Evolutionary conservation across 2,888 invertebrate genomes (phyloP).

Genomic region (Melanotus villosus): DNA sequence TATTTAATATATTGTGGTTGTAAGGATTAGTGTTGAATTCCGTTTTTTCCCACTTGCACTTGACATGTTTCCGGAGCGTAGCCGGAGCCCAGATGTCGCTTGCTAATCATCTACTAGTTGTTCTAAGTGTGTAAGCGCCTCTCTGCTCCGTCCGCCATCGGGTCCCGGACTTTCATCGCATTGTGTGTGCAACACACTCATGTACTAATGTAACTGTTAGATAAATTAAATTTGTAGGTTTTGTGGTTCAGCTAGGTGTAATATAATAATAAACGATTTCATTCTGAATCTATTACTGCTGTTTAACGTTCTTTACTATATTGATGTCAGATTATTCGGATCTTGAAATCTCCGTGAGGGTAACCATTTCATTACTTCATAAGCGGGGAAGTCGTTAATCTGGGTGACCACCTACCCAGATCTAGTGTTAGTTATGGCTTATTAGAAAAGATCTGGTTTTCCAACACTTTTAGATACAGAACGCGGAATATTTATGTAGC

Average conservation of each 20-base stretch:
- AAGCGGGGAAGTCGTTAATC: constrained; percentile 29
- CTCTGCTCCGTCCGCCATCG: constrained; percentile 55
- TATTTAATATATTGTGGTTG: constrained; percentile 81
- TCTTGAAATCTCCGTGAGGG: constrained; percentile 39
- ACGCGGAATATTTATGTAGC: too few relatives aligned
- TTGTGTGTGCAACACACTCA: constrained; percentile 59
- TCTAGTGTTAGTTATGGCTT: neutral
- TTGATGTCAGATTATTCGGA: constrained; percentile 38
- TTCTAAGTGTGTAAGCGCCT: constrained; percentile 48
- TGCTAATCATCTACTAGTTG: constrained; percentile 50
- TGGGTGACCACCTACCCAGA: constrained; percentile 33
- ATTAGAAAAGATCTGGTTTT: too few relatives aligned
- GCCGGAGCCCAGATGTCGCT: constrained; percentile 58
- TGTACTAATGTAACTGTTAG: constrained; percentile 65
- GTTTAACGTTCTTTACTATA: constrained; percentile 46
- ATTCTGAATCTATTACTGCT: constrained; percentile 48
- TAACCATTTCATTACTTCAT: constrained; percentile 10
- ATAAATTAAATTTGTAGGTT: constrained; percentile 67
- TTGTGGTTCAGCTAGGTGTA: constrained; percentile 68
- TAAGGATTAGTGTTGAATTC: constrained; percentile 71
- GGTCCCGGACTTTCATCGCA: constrained; percentile 62
- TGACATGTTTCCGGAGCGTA: constrained; percentile 48
- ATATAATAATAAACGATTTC: constrained; percentile 57
- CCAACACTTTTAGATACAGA: too few relatives aligned
- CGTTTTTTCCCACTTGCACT: constrained; percentile 58